A percentile compares a stretch with the other conserved stretches of the same genome.
Conservation (phyloP, 2,113 vertebrate genomes). For the Felis catus region F.catus_Fca126_mat1.0 CM031428.1:38793501-38794000, state of each 20-base stretch:
- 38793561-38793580: slow-evolving; percentile 95
- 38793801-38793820: background rate
- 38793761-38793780: slow-evolving; percentile 99
- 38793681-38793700: slow-evolving; percentile 97
- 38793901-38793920: background rate
- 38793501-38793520: slow-evolving; percentile 97
- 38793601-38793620: slow-evolving; percentile 98
- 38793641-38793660: slow-evolving; percentile 97
- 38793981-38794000: background rate
- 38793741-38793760: slow-evolving; percentile 98
- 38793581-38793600: slow-evolving; percentile 97
- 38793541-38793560: slow-evolving; percentile 93
- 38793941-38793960: background rate
- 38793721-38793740: slow-evolving; percentile 98
- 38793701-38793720: slow-evolving; percentile 99
- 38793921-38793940: background rate
- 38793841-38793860: background rate
- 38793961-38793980: background rate
- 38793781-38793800: slow-evolving; percentile 89
- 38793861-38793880: background rate
- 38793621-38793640: slow-evolving; percentile 96
- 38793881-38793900: background rate
- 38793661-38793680: slow-evolving; percentile 95
- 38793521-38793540: slow-evolving; percentile 98
- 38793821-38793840: background rate